Conservation (phyloP, 2,113 vertebrate species). For the Hemibagrus wyckioides region DNA sequence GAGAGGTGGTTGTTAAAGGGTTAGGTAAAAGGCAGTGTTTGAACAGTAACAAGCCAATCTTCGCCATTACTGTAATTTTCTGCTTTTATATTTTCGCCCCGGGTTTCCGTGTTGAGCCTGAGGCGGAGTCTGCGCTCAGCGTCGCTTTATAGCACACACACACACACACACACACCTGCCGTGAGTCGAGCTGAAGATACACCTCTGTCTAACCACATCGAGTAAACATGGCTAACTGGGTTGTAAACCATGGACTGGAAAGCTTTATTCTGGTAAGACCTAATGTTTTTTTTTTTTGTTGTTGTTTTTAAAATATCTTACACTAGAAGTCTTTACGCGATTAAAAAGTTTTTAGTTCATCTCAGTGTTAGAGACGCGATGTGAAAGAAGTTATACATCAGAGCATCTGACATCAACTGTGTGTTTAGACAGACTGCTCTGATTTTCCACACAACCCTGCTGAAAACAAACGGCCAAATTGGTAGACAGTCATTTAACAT, state of each 20-base stretch:
- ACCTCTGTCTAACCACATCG: not conserved
- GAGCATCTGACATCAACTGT: not conserved
- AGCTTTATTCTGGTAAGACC: slow-evolving; percentile 78
- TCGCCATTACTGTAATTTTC: not conserved
- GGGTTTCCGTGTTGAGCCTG: slow-evolving; percentile 24
- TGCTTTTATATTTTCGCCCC: not conserved
- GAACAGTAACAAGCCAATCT: not conserved
- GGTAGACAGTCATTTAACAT: not conserved
- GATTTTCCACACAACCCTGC: not conserved
- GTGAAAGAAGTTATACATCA: not conserved
- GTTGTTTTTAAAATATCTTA: not conserved
- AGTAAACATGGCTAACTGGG: slow-evolving; percentile 80
- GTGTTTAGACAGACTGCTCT: not conserved
- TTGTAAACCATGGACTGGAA: slow-evolving; percentile 82
- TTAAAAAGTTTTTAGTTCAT: not conserved
- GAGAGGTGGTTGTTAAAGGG: not conserved
- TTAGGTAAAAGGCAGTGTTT: not conserved
- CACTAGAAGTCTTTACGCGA: not conserved
- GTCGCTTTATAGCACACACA: slow-evolving; percentile 13
- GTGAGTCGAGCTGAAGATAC: not conserved
- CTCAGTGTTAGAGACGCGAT: not conserved
- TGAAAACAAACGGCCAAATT: not conserved
- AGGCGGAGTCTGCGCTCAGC: not conserved
- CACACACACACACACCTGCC: slow-evolving; percentile 26
- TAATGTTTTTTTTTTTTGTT: not conserved